These are phyloP conservation scores for Crotalus horridus DNA, from an alignment of 2,113 vertebrate genomes.

Conservation along the genomic window DNA sequence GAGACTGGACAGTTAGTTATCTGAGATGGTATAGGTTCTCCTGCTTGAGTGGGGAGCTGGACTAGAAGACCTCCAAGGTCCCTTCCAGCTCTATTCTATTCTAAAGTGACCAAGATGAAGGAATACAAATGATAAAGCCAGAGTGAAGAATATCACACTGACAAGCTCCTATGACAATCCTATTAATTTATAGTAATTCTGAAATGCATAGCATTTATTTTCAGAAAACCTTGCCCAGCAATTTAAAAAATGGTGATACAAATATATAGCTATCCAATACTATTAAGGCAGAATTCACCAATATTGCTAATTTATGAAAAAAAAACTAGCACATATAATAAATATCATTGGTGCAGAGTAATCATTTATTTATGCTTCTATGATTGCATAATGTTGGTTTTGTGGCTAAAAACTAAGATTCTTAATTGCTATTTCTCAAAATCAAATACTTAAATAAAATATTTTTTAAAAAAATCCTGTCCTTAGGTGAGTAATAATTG, in stretches of 20 bases:
- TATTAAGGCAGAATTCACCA: constrained; percentile 17
- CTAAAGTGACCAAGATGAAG: not conserved
- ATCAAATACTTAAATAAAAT: constrained; percentile 28
- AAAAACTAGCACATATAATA: not conserved
- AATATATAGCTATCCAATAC: not conserved
- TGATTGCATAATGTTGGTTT: not conserved
- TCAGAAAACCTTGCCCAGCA: not conserved
- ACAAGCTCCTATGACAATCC: not conserved
- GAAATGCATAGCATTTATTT: not conserved
- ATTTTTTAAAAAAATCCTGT: not conserved
- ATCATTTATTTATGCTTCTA: not conserved
- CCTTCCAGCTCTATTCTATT: too few relatives aligned
- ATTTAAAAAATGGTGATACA: not conserved
- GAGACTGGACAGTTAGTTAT: too few relatives aligned
- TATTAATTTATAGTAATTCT: not conserved
- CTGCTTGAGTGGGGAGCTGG: too few relatives aligned
- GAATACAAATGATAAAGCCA: not conserved
- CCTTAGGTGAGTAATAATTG: constrained; percentile 36
- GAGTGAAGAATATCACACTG: not conserved
- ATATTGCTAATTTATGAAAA: constrained; percentile 1
- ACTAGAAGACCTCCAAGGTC: too few relatives aligned
- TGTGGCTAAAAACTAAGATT: not conserved
- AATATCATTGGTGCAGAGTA: not conserved
- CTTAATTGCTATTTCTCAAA: not conserved
- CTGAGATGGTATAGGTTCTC: too few relatives aligned